These are phyloP conservation scores for Dysdera silvatica DNA, from an alignment of 1,140 invertebrate genomes.

Conservation along the genomic window DNA sequence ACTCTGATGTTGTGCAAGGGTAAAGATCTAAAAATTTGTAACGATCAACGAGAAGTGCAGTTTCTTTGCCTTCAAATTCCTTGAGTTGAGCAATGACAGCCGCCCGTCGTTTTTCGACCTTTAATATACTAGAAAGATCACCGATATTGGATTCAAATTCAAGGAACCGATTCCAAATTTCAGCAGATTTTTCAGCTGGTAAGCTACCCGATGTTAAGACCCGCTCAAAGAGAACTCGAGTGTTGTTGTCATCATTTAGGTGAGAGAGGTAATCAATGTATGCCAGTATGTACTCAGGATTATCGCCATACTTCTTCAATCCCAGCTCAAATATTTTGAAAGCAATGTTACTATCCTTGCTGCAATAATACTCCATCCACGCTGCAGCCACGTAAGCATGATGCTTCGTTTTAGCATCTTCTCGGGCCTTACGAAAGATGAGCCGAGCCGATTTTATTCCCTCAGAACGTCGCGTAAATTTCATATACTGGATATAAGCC, in stretches of 20 bases:
- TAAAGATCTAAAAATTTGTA: conserved; percentile 92
- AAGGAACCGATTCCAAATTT: conserved; percentile 97
- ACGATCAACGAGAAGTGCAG: conserved; percentile 85
- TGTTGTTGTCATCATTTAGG: conserved; percentile 99
- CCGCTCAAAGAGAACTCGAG: conserved; percentile 91
- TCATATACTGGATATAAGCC: conserved; percentile 99
- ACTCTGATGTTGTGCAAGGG: conserved; percentile 78
- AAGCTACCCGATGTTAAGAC: conserved; percentile 89
- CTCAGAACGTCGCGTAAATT: conserved; percentile 91
- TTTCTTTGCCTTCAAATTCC: conserved; percentile 95
- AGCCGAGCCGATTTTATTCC: conserved; percentile 91
- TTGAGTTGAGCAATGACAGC: conserved; percentile 81
- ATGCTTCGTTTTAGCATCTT: conserved; percentile 75
- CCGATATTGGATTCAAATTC: conserved; percentile 99
- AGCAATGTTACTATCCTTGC: conserved; percentile 96
- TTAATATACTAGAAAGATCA: conserved; percentile 93
- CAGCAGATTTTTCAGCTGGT: conserved; percentile 76
- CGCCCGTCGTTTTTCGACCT: conserved; percentile 89
- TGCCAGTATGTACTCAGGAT: conserved; percentile 86
- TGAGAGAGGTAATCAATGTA: conserved; percentile 97
- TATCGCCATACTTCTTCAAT: conserved; percentile 89
- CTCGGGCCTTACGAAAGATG: conserved; percentile 90
- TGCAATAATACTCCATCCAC: conserved; percentile 98
- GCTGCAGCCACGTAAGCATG: conserved; percentile 95
- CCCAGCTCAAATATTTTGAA: conserved; percentile 97